Evolutionary conservation across 2,888 invertebrate genomes (phyloP), one percentile per base, ranked within the genome.

Genomic region (Nemotelus nigrinus): DNA sequence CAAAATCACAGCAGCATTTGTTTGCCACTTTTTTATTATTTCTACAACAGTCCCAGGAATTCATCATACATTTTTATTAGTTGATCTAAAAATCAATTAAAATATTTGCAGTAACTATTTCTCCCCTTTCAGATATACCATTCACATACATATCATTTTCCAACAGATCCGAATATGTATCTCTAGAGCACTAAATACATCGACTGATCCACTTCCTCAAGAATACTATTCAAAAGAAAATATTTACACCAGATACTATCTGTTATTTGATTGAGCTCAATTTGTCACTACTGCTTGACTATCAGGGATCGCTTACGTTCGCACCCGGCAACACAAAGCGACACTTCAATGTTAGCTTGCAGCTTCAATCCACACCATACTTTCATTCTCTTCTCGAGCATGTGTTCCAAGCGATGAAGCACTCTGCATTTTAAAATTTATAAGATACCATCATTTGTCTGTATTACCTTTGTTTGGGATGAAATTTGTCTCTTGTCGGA

Each of bases 261-360:
- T 76, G 78, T 79, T 76, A 75, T 78, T 77, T 77, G 77, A 79
- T 78, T 79, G 78, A 65, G 44, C 64, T 63, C 78, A 79, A 79
- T 79, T 79, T 79, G 78, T 79, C 79, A 79, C 78, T 74, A 78
- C 78, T 68, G 71, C 70, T 39, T 67, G 58, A 25, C 55, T 71
- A 78, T 76, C 67, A 70, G 70, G 55, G 53, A 70, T 10, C 70
- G 47, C 53, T 70, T 50, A 72, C 68, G 63, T 55, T 71, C 50
- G 72, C 64, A 76, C 68, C 76, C 68, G 45, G 48, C 3, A 25
- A 60, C 41, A 48, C 58, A 50, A 47, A 53, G 53, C 63, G 68
- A 68, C 57, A 65, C 72, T 6, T 53, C 64, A 65, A 71, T 39
- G 55, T 47, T 55, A 41, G 25, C 43, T 50, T 8, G n/a, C 47